These are phyloP conservation scores for Sebastes iracundus DNA, from an alignment of 2,797 vertebrate genomes.

Conservation along the genomic window DNA sequence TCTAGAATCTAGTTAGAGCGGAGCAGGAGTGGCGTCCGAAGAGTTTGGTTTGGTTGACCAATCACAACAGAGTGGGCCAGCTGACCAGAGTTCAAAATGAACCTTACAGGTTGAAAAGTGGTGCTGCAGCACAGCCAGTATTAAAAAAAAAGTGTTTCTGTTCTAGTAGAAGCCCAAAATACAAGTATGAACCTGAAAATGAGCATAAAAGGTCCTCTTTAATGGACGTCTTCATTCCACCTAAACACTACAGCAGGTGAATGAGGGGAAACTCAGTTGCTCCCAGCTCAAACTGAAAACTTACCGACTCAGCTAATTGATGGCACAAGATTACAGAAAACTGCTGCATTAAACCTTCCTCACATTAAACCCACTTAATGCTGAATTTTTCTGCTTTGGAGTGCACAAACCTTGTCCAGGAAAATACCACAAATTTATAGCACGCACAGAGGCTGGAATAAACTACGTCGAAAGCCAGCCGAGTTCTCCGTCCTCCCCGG, in stretches of 20 bases:
- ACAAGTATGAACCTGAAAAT: too few species aligned
- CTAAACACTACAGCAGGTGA: not conserved
- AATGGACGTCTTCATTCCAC: not conserved
- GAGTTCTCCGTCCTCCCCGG: not conserved
- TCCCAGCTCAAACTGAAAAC: not conserved
- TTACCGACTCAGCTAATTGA: not conserved
- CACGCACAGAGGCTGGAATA: not conserved
- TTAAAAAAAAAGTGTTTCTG: too few species aligned
- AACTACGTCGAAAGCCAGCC: not conserved
- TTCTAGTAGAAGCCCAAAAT: too few species aligned
- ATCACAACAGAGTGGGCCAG: too few species aligned
- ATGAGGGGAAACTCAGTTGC: not conserved
- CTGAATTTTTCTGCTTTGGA: not conserved
- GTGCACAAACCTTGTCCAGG: not conserved
- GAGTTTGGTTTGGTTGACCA: too few species aligned
- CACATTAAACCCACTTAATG: not conserved
- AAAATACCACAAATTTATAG: conserved; percentile 1
- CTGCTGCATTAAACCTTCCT: not conserved
- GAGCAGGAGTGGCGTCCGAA: too few species aligned
- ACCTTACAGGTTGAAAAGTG: too few species aligned
- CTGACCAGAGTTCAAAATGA: too few species aligned
- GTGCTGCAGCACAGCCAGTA: too few species aligned
- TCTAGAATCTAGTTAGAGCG: too few species aligned
- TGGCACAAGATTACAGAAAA: not conserved
- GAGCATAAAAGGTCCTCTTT: not conserved